A percentile compares a stretch with the other conserved stretches of the same genome.
phyloP scores from a whole-genome alignment of 2,888 invertebrate genomes.

The Aphidoletes aphidimyza region DNA sequence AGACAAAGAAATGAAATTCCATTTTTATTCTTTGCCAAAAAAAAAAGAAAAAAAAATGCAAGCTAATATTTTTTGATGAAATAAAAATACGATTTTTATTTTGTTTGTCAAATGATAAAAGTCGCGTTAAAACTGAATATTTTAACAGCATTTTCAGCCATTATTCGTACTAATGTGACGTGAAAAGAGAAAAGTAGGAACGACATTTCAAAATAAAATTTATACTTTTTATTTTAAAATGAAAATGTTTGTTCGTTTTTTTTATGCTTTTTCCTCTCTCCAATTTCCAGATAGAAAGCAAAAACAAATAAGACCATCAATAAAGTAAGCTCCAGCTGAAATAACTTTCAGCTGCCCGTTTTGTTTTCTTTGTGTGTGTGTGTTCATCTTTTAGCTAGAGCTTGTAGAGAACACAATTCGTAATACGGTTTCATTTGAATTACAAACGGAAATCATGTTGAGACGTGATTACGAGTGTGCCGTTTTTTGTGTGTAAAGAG shows the following conservation, averaged over 20 bases:
- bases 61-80: too few species aligned
- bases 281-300: background rate
- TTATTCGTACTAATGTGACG: background rate
- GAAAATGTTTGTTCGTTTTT: background rate
- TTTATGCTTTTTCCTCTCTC: background rate
- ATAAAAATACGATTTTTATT: too few species aligned
- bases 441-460: conserved; percentile 14
- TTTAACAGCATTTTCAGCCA: background rate
- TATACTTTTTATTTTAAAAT: background rate
- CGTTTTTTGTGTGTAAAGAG: background rate
- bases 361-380: background rate
- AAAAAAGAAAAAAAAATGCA: background rate
- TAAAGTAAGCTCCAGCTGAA: background rate
- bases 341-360: too few species aligned
- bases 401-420: background rate
- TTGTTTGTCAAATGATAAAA: too few species aligned
- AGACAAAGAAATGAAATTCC: too few species aligned
- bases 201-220: background rate
- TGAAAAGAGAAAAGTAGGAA: background rate
- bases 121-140: background rate
- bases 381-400: background rate
- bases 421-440: background rate
- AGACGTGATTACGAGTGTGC: background rate
- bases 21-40: too few species aligned
- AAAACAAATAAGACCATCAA: background rate